Conservation (phyloP, 1,140 invertebrate genomes). For the Scaptodrosophila lebanonensis region DNA sequence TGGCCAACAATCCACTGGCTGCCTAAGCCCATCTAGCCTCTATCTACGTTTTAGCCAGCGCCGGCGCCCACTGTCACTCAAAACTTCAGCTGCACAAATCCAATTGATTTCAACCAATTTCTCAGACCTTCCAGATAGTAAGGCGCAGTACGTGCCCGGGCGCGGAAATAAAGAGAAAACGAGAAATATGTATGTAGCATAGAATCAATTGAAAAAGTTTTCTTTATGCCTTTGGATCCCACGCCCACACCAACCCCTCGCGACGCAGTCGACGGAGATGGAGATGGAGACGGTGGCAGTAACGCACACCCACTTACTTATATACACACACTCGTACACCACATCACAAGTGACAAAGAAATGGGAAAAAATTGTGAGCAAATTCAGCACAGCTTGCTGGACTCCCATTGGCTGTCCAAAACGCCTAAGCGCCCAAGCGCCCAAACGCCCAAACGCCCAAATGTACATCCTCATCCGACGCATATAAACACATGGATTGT, state of each 20-base stretch:
- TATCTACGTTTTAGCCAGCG: slow-evolving; percentile 24
- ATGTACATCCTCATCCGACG: slow-evolving; percentile 37
- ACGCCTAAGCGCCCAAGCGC: no score
- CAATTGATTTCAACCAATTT: slow-evolving; percentile 74
- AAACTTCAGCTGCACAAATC: slow-evolving; percentile 49
- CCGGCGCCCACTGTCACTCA: slow-evolving; percentile 39
- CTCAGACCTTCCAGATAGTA: slow-evolving; percentile 44
- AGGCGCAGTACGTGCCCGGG: slow-evolving; percentile 41
- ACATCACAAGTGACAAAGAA: slow-evolving; percentile 70
- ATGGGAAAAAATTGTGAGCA: slow-evolving; percentile 60
- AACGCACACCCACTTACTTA: slow-evolving; percentile 11
- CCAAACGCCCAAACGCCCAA: slow-evolving; percentile 30
- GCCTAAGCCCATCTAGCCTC: neutral
- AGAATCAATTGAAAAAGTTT: slow-evolving; percentile 70
- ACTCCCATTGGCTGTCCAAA: slow-evolving; percentile 53
- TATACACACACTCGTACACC: slow-evolving; percentile 39
- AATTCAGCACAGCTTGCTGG: slow-evolving; percentile 59
- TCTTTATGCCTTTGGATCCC: slow-evolving; percentile 42
- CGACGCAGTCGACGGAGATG: no score
- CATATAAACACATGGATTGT: slow-evolving; percentile 64
- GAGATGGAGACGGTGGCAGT: no score
- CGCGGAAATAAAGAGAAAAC: slow-evolving; percentile 49
- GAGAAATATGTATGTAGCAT: slow-evolving; percentile 58
- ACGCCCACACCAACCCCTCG: slow-evolving; percentile 35
- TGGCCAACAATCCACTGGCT: slow-evolving; percentile 3